A percentile compares a stretch with the other conserved stretches of the same genome.
phyloP scores from a whole-genome alignment of 2,888 invertebrate genomes.

The Nomada lathburiana region DNA sequence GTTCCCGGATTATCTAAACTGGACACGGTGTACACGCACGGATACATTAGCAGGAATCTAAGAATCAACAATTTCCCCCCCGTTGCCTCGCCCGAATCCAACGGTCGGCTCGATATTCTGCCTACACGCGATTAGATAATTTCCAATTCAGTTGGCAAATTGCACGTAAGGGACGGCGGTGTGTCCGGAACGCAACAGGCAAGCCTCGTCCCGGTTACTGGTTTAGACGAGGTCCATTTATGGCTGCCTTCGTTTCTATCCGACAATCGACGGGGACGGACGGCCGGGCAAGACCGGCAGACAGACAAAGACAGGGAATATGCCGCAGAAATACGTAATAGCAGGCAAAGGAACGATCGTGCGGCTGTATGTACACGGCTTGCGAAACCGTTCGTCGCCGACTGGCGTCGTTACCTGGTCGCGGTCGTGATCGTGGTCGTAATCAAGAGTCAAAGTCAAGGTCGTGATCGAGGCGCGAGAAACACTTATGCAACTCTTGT shows the following conservation, averaged over 20 bases:
- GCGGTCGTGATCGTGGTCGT: conserved; percentile 76
- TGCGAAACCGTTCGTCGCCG: conserved; percentile 72
- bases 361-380: conserved; percentile 59
- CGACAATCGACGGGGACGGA: not conserved
- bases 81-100: no score
- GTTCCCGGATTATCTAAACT: no score
- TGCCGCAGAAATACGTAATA: conserved; percentile 10
- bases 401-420: conserved; percentile 61
- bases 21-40: no score
- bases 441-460: conserved; percentile 83
- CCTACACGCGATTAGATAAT: not conserved
- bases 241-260: not conserved
- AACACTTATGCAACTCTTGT: conserved; percentile 77
- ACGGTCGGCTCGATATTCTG: not conserved
- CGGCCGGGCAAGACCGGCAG: not conserved
- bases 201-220: not conserved
- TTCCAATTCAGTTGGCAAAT: not conserved
- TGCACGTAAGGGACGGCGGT: not conserved
- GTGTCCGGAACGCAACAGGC: not conserved
- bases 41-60: no score
- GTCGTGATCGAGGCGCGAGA: conserved; percentile 77
- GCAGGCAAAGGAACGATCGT: conserved; percentile 15
- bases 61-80: no score
- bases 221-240: conserved; percentile 4
- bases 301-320: not conserved